phyloP scores from a whole-genome alignment of 1,140 invertebrate genomes.

The Bursaphelenchus mucronatus region DNA sequence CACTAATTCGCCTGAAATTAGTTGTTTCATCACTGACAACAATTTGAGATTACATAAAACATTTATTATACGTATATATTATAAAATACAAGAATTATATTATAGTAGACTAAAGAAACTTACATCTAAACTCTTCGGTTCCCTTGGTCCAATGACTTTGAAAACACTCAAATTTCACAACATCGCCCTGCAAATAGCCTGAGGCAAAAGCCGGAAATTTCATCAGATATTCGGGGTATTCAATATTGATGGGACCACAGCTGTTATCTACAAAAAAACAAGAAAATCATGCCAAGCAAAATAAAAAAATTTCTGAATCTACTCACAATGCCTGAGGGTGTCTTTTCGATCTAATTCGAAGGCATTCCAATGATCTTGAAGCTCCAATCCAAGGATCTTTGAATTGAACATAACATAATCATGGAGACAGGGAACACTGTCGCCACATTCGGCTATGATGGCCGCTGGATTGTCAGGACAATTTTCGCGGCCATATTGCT shows the following conservation, averaged over 20 bases:
- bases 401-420: constrained; percentile 54
- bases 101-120: constrained; percentile 8
- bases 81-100: constrained; percentile 6
- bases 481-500: constrained; percentile 32
- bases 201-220: constrained; percentile 56
- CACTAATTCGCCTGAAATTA: constrained; percentile 51
- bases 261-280: constrained; percentile 54
- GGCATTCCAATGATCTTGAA: constrained; percentile 51
- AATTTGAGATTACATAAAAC: background rate
- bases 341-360: constrained; percentile 51
- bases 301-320: constrained; percentile 20
- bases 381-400: constrained; percentile 47
- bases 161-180: constrained; percentile 58
- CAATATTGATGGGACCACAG: constrained; percentile 60
- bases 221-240: constrained; percentile 58
- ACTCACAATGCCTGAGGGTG: constrained; percentile 48
- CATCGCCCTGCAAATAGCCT: constrained; percentile 57
- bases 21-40: constrained; percentile 11
- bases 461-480: constrained; percentile 57
- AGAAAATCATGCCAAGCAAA: constrained; percentile 6
- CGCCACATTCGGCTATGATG: constrained; percentile 54
- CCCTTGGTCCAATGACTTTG: constrained; percentile 60
- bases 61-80: background rate
- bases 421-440: constrained; percentile 54
- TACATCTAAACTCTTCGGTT: constrained; percentile 59